A percentile compares a stretch with the other conserved stretches of the same genome.
phyloP scores from a whole-genome alignment of 2,888 invertebrate genomes.

The Cylindroiulus punctatus region DNA sequence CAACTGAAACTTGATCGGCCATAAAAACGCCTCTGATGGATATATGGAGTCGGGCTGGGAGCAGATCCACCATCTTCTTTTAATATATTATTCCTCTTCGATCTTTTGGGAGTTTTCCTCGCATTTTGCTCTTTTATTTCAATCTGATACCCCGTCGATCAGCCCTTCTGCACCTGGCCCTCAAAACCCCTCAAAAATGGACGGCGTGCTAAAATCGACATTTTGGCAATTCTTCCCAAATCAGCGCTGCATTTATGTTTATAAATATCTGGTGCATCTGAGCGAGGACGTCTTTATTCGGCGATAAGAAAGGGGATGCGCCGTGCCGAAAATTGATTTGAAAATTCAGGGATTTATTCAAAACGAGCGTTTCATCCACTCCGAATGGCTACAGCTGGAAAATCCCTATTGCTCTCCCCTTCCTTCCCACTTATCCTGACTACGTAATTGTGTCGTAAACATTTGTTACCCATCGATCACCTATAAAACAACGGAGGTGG shows the following conservation, averaged over 20 bases:
- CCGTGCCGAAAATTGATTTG: not conserved
- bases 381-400: constrained; percentile 18
- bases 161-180: too few relatives aligned
- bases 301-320: not conserved
- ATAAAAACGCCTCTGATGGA: not conserved
- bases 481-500: constrained; percentile 5
- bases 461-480: constrained; percentile 52
- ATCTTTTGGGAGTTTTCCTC: too few relatives aligned
- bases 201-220: not conserved
- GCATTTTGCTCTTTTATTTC: too few relatives aligned
- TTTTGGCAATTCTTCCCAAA: not conserved
- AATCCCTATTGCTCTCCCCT: not conserved
- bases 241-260: not conserved
- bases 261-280: constrained; percentile 21
- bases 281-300: constrained; percentile 11
- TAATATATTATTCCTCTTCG: constrained; percentile 31
- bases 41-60: not conserved
- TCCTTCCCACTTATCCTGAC: constrained; percentile 1
- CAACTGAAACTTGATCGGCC: not conserved
- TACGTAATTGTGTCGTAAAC: constrained; percentile 50
- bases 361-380: constrained; percentile 16
- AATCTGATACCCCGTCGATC: too few relatives aligned
- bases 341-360: constrained; percentile 19
- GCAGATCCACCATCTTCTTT: constrained; percentile 16
- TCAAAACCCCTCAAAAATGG: not conserved